These are phyloP conservation scores for Penaeus indicus DNA, from an alignment of 1,140 invertebrate species.

Conservation along the genomic window DNA sequence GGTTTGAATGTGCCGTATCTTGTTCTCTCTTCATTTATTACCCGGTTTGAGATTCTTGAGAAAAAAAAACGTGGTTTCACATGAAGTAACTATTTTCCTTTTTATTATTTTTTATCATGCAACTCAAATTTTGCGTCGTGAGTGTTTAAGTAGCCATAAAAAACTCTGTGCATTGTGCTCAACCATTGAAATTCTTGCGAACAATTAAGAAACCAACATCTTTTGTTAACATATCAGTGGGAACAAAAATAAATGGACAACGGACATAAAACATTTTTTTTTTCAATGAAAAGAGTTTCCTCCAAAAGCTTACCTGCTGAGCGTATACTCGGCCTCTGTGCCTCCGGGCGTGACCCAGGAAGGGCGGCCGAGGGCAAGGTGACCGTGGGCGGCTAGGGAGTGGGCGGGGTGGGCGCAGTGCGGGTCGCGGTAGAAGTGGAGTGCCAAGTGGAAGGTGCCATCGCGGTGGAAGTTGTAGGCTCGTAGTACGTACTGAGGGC, in stretches of 20 bases:
- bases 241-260: not conserved
- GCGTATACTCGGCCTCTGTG: slow-evolving; percentile 45
- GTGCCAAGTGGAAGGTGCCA: slow-evolving; percentile 6
- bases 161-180: no score
- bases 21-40: no score
- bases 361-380: slow-evolving; percentile 42
- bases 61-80: no score
- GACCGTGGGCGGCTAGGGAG: slow-evolving; percentile 42
- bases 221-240: no score
- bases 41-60: no score
- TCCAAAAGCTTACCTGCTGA: slow-evolving; percentile 3
- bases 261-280: not conserved
- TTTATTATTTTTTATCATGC: no score
- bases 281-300: not conserved
- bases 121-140: no score
- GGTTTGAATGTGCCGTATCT: no score
- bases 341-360: slow-evolving; percentile 51
- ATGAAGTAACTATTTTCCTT: no score
- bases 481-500: slow-evolving; percentile 42
- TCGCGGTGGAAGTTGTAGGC: slow-evolving; percentile 50
- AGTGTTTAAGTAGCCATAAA: no score
- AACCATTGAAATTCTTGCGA: no score
- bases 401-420: slow-evolving; percentile 48
- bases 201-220: no score
- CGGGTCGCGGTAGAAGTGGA: slow-evolving; percentile 43